Evolutionary conservation across 1,140 invertebrate genomes (phyloP), one percentile per base, ranked within the genome.

Genomic region (Bombus breviceps): DNA sequence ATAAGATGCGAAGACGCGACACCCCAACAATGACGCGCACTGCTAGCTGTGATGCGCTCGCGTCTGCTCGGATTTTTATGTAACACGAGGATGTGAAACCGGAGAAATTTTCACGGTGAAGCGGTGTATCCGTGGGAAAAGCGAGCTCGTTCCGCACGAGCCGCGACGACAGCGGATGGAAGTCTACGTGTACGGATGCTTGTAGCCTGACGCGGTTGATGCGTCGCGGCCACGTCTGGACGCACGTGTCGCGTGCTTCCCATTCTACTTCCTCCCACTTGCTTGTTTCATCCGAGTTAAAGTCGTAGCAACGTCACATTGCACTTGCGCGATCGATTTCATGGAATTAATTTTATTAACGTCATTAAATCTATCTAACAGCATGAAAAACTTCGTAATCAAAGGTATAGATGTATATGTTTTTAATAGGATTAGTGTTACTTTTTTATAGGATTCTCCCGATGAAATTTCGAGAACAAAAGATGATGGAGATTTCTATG

Each of bases 51-150:
- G 80, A 68, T 57, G 69, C 62, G 59, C 73, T 76, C 71, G 74
- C 18, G 88, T 91, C 88, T 84, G 76, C 84, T 84, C 81, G 82
- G 88, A 91, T 92, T 91, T 92, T 92, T 92, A 92, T 89, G 84
- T 90, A 92, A 92, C 85, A 89, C 85, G 66, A 91, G 83, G 78
- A 92, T 89, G 90, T 90, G 88, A 88, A 92, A 89, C 77, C 66
- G 76, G 85, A 83, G 88, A 91, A 92, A 92, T 92, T 91, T 88
- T 89, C 88, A 83, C 86, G 82, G 83, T 84, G 81, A 88, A 80
- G 86, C 43, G 43, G 76, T 62, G 53, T 39, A 85, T 86, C 81
- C 88, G 85, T 84, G 84, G 73, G 85, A 91, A 90, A 88, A 77
- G 90, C 72, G 88, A 81, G 71, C 59, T 85, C 71, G 69, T 85